Evolutionary conservation across 2,113 vertebrate species (phyloP).

Genomic region (Amphiprion ocellaris): DNA sequence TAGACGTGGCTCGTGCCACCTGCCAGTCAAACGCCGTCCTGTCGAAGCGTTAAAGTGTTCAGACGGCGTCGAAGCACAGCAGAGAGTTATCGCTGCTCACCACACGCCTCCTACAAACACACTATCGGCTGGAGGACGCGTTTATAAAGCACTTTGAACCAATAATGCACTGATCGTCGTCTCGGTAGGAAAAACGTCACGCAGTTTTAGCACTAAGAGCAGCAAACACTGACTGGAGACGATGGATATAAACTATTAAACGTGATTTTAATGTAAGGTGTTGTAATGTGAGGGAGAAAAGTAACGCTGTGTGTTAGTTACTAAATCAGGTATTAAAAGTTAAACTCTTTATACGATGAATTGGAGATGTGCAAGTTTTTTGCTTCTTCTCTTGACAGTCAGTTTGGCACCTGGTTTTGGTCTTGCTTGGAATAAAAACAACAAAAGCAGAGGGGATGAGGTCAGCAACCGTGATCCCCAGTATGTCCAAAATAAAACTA

Average conservation of each 20-base stretch:
- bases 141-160: slow-evolving; percentile 82
- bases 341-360: slow-evolving; percentile 1
- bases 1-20: slow-evolving; percentile 16
- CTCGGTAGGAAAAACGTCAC: slow-evolving; percentile 2
- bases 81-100: slow-evolving; percentile 34
- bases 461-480: not conserved
- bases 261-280: not conserved
- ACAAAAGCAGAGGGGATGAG: not conserved
- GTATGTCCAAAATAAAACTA: not conserved
- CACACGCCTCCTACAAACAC: slow-evolving; percentile 20
- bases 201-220: slow-evolving; percentile 26
- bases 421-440: slow-evolving; percentile 46
- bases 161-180: slow-evolving; percentile 72
- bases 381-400: slow-evolving; percentile 72
- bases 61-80: not conserved
- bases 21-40: slow-evolving; percentile 39
- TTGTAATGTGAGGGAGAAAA: not conserved
- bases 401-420: slow-evolving; percentile 78
- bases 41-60: not conserved
- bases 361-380: slow-evolving; percentile 28
- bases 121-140: slow-evolving; percentile 26
- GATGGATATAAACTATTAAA: not conserved
- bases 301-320: not conserved
- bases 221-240: slow-evolving; percentile 34
- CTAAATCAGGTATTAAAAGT: not conserved